A percentile compares a stretch with the other conserved stretches of the same genome.
Conservation (phyloP, 2,113 vertebrate genomes). For the Monopterus albus region DNA sequence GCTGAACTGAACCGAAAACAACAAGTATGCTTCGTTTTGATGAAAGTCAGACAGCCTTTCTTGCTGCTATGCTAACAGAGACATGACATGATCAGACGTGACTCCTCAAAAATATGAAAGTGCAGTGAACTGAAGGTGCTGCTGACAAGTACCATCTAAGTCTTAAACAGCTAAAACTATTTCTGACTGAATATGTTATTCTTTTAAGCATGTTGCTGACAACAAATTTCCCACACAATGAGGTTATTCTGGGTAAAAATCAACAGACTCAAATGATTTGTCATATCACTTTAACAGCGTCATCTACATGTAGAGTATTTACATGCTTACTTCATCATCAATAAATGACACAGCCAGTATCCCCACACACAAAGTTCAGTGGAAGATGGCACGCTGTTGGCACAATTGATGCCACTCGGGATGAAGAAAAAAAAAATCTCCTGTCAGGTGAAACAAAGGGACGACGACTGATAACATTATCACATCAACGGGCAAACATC, state of each 20-base stretch:
- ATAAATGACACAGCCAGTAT: conserved; percentile 7
- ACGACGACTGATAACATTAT: neutral
- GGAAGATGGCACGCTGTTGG: neutral
- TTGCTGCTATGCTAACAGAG: conserved; percentile 22
- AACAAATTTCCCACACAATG: neutral
- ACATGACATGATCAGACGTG: conserved; percentile 37
- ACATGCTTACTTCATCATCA: neutral
- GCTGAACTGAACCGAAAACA: conserved; percentile 49
- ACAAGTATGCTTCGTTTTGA: conserved; percentile 19
- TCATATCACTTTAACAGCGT: neutral
- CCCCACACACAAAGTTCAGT: neutral
- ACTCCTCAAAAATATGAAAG: conserved; percentile 49
- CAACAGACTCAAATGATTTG: neutral
- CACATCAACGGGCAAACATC: neutral
- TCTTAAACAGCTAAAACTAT: conserved; percentile 12
- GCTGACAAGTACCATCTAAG: conserved; percentile 25
- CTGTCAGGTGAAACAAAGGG: conserved; percentile 25
- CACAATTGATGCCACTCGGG: conserved; percentile 4
- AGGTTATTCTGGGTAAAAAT: neutral
- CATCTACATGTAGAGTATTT: neutral
- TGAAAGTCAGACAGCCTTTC: conserved; percentile 26
- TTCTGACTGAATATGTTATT: conserved; percentile 1
- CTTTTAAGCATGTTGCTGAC: conserved; percentile 10
- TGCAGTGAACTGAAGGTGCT: conserved; percentile 25
- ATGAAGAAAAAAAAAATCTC: conserved; percentile 30